Base-by-base conservation (phyloP, 2,797 vertebrate species). In the Chaenodraco wilsoni region DNA sequence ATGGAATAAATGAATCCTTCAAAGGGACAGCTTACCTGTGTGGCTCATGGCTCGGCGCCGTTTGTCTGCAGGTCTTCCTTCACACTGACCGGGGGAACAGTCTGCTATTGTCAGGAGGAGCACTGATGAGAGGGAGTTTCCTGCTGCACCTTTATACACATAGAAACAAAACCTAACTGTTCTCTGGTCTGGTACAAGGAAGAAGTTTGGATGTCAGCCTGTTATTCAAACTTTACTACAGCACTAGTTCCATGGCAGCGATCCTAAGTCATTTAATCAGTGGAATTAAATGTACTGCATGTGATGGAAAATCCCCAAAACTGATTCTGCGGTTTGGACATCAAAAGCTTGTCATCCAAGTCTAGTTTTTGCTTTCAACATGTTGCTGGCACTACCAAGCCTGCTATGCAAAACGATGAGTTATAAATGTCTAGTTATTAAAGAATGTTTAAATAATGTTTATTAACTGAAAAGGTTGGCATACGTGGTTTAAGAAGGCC, bases 31-130 rank as follows among this genome's bases (percentile, higher is more conserved):
- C 91, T 86, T 78, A 94, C 93, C 89, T 92, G 81, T 69, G 56
- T 76, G 84, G 77, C 84, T 94, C 94, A 94, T 94, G 69, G 75
- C 86, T 87, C 66, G 33, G 75, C 48, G 58, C 48, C 79, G 84
- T 58, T 41, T 55, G 59, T 87, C 60, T 70, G 72, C 67, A 54
- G 72, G 63, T 78, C 73, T 69, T 11, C 40, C 73, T 70, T 59
- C 52, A 51, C 45, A 79, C 56, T 83, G 71, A 63, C 65, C 82
- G 57, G 78, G 15, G 67, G 75, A 80, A 82, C 84, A 81, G 65
- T 1, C 51, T 52, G 65, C 70, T 76, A 59, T 90, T 87, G 81
- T 86, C 57, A 71, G 57, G 68, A 51, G 65, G 72, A 68, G 46
- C 64, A 75, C 76, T 83, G 88, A 91, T 89, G 89, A 87, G 80